These are phyloP conservation scores for Tapera naevia DNA, from an alignment of 2,797 vertebrate species.

Conservation along the genomic window DNA sequence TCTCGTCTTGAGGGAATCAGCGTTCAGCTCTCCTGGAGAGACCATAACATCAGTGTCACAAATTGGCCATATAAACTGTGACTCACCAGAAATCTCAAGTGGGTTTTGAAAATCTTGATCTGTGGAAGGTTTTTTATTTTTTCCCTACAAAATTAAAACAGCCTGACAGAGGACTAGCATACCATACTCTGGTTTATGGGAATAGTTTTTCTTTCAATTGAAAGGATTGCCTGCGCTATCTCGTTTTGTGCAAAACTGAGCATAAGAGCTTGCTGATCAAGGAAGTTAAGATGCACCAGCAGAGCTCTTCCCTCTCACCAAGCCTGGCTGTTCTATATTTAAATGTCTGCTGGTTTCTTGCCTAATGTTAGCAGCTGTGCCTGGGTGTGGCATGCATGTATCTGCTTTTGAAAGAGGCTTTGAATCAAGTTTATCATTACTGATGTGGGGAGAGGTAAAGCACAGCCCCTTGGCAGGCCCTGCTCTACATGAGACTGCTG, in stretches of 20 bases:
- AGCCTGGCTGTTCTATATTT: constrained; percentile 5
- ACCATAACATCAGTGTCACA: fast-evolving
- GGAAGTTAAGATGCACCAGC: neutral
- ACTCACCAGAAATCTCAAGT: neutral
- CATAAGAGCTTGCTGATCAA: neutral
- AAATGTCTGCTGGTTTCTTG: constrained; percentile 26
- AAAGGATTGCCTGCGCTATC: neutral
- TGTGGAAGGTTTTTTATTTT: neutral
- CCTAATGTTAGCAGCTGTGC: constrained; percentile 3
- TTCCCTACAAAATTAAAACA: neutral
- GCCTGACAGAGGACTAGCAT: neutral
- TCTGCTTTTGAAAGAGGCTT: constrained; percentile 10
- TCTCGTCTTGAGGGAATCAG: neutral
- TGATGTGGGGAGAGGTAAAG: neutral
- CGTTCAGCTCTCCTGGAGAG: neutral
- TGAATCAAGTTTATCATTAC: neutral
- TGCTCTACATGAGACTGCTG: fast-evolving
- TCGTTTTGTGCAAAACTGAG: neutral
- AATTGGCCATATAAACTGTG: neutral
- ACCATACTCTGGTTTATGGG: neutral
- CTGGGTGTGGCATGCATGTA: neutral
- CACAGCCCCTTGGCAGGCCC: fast-evolving
- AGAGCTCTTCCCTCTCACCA: neutral
- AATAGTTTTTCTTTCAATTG: neutral
- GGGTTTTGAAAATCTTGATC: neutral